phyloP scores from a whole-genome alignment of 2,888 invertebrate species.

The Crematogaster levior region DNA sequence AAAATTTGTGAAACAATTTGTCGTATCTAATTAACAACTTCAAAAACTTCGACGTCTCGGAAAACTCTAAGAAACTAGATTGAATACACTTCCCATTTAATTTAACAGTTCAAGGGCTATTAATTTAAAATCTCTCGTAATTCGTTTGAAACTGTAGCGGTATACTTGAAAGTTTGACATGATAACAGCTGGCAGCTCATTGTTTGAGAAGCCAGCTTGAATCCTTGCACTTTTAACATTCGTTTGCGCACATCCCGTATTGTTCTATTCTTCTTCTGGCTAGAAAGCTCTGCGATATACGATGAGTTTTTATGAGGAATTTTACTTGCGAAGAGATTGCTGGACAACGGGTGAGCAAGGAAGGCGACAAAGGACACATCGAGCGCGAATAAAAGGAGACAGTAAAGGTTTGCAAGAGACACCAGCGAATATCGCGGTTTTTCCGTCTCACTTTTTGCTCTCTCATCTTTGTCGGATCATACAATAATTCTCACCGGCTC shows the following conservation, averaged over 20 bases:
- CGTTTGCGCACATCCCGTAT: slow-evolving; percentile 23
- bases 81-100: not conserved
- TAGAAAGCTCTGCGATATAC: slow-evolving; percentile 9
- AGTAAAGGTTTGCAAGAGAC: slow-evolving; percentile 19
- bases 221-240: slow-evolving; percentile 27
- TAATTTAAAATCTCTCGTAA: slow-evolving; percentile 3
- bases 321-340: slow-evolving; percentile 19
- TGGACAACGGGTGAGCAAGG: not conserved
- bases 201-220: slow-evolving; percentile 19
- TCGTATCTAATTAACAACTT: not conserved
- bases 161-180: slow-evolving; percentile 21
- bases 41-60: not conserved
- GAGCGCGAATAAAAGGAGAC: slow-evolving; percentile 29
- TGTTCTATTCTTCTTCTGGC: slow-evolving; percentile 22
- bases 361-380: slow-evolving; percentile 28
- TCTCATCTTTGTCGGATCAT: slow-evolving; percentile 24
- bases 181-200: slow-evolving; percentile 14
- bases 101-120: not conserved
- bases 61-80: not conserved
- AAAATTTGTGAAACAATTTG: not conserved
- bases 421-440: slow-evolving; percentile 45
- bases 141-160: not conserved
- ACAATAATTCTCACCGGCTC: slow-evolving; percentile 43
- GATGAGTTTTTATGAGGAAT: slow-evolving; percentile 38
- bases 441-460: not conserved